Evolutionary conservation across 1,140 invertebrate genomes (phyloP).

Genomic region (Notospermus geniculatus): DNA sequence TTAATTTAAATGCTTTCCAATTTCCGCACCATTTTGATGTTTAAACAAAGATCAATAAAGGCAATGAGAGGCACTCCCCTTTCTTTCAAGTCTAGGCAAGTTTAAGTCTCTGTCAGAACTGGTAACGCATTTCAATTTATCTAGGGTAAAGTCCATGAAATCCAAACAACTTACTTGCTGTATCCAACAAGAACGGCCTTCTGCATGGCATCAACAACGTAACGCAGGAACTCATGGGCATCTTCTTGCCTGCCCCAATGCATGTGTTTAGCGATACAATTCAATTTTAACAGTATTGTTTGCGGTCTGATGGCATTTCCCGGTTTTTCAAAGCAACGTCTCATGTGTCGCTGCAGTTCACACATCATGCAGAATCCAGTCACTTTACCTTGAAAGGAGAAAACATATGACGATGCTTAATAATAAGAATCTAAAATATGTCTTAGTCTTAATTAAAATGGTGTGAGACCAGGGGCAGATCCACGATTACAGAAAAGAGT

Average conservation of each 20-base stretch:
- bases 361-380: constrained; percentile 58
- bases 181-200: constrained; percentile 78
- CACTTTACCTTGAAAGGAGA: constrained; percentile 44
- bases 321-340: constrained; percentile 42
- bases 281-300: constrained; percentile 54
- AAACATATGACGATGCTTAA: background rate
- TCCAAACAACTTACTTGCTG: constrained; percentile 50
- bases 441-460: too few relatives aligned
- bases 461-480: too few relatives aligned
- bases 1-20: too few relatives aligned
- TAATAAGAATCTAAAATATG: too few relatives aligned
- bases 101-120: too few relatives aligned
- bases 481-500: too few relatives aligned
- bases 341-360: constrained; percentile 53
- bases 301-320: constrained; percentile 52
- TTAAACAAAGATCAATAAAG: too few relatives aligned
- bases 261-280: constrained; percentile 82
- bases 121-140: too few relatives aligned
- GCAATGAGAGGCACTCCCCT: too few relatives aligned
- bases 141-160: too few relatives aligned
- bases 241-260: constrained; percentile 91
- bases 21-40: too few relatives aligned
- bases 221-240: constrained; percentile 92
- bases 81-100: too few relatives aligned
- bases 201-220: constrained; percentile 91